Conservation (phyloP, 2,797 vertebrate genomes). For the Myotis vivesi region DNA sequence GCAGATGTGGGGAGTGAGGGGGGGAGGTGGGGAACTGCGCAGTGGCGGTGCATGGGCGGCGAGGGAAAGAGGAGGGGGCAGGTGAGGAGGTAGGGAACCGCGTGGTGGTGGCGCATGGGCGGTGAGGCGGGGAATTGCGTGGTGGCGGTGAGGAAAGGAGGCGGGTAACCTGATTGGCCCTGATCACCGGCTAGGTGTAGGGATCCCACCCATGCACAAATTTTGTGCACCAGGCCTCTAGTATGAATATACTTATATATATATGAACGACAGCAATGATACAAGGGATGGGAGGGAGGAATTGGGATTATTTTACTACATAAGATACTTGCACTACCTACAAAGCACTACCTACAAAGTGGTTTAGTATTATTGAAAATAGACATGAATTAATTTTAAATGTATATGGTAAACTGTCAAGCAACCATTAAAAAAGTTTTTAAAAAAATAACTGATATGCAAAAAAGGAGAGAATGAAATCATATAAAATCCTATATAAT, state of each 20-base stretch:
- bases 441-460: background rate
- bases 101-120: fast-evolving
- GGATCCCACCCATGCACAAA: too few relatives aligned
- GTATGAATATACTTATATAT: background rate
- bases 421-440: background rate
- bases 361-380: background rate
- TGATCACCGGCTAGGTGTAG: too few relatives aligned
- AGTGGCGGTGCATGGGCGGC: too few relatives aligned
- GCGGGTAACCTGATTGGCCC: too few relatives aligned
- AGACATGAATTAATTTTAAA: background rate
- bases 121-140: too few relatives aligned
- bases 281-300: background rate
- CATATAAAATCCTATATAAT: background rate
- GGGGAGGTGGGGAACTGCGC: too few relatives aligned
- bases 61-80: too few relatives aligned
- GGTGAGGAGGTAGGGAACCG: too few relatives aligned
- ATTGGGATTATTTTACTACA: background rate
- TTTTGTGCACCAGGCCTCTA: too few relatives aligned
- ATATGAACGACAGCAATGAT: background rate
- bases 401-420: background rate
- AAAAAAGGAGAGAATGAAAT: background rate
- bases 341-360: background rate
- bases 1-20: too few relatives aligned
- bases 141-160: too few relatives aligned
- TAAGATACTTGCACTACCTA: background rate